A percentile compares a stretch with the other conserved stretches of the same genome.
These are phyloP conservation scores for Parochlus steinenii DNA, from an alignment of 2,888 invertebrate species.

Conservation along the genomic window DNA sequence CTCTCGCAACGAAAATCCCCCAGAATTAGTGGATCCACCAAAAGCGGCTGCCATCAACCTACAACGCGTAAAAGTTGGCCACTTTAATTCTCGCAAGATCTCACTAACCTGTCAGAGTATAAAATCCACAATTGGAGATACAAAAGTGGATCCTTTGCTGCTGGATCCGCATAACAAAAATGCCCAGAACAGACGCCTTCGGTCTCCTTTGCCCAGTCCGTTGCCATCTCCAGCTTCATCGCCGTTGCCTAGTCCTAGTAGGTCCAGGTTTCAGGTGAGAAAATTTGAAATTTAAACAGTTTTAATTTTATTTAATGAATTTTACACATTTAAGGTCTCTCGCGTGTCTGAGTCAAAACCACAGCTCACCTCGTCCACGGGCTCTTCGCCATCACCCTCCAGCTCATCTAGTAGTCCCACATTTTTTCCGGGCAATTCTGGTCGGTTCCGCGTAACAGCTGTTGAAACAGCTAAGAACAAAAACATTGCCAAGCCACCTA, in stretches of 20 bases:
- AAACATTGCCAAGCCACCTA: neutral
- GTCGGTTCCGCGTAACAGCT: constrained; percentile 16
- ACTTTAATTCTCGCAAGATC: constrained; percentile 34
- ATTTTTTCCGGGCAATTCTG: constrained; percentile 6
- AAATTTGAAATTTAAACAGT: constrained; percentile 21
- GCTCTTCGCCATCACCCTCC: constrained; percentile 21
- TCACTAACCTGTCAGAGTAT: constrained; percentile 53
- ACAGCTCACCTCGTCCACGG: neutral
- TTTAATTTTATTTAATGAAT: neutral
- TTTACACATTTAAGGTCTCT: too few relatives aligned
- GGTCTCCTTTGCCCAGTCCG: constrained; percentile 48
- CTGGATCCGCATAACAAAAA: constrained; percentile 20
- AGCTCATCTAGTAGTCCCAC: constrained; percentile 16
- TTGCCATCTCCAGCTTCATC: constrained; percentile 49
- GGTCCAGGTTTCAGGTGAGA: constrained; percentile 29
- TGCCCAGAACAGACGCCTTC: constrained; percentile 34
- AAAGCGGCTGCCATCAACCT: constrained; percentile 18
- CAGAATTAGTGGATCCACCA: constrained; percentile 16
- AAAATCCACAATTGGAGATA: constrained; percentile 26
- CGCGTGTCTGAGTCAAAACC: neutral
- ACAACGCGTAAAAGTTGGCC: neutral
- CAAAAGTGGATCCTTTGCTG: constrained; percentile 16
- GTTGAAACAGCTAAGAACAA: constrained; percentile 14
- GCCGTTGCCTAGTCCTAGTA: constrained; percentile 40
- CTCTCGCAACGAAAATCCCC: constrained; percentile 37